Base-by-base conservation (phyloP, 2,797 vertebrate species). In the Protosalanx chinensis region DNA sequence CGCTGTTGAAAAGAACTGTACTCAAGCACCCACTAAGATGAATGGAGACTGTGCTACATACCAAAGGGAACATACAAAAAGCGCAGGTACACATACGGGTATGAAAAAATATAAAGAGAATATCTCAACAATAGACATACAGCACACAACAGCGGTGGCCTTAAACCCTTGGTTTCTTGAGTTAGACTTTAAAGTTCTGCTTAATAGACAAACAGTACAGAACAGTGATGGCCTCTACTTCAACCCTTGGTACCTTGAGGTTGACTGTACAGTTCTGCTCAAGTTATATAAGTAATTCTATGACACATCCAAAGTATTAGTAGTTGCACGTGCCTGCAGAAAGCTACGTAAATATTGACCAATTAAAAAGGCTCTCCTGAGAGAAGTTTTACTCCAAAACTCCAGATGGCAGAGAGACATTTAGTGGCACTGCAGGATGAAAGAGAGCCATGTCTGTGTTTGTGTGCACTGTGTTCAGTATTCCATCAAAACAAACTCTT, bases 401-500 rank as follows among this genome's bases (percentile, higher is more conserved):
- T 81, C 85, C 89, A 90, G 88, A 90, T 90, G 88, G 86, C 81
- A 79, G 68, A 72, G 87, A 88, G 85, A 84, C 84, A 80, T 88
- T 87, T 83, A 85, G 83, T 73, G 82, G 76, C 82, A 79, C 79
- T 29, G 76, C 76, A 72, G 78, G 82, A 88, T 82, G 77, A 85
- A 77, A 85, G 81, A 79, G 71, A 73, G 82, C 76, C 68, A 7
- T 6, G 70, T 76, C 74, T 78, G 72, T 72, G 81, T 79, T 76
- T 64, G 41, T 29, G 76, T 80, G 76, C 76, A 74, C 78, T 57
- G 74, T 80, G 78, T 72, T 59, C 72, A 81, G 77, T 70, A 69
- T 82, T 77, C 76, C 72, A 81, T 84, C 76, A 89, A 92, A 93
- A 16, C 93, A 90, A 93, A 93, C 91, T 81, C 88, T 90, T 91